Percentiles rank a stretch among this genome's conserved stretches.
These are phyloP conservation scores for Tridacna gigas DNA, from an alignment of 2,888 invertebrate genomes.

Conservation along the genomic window DNA sequence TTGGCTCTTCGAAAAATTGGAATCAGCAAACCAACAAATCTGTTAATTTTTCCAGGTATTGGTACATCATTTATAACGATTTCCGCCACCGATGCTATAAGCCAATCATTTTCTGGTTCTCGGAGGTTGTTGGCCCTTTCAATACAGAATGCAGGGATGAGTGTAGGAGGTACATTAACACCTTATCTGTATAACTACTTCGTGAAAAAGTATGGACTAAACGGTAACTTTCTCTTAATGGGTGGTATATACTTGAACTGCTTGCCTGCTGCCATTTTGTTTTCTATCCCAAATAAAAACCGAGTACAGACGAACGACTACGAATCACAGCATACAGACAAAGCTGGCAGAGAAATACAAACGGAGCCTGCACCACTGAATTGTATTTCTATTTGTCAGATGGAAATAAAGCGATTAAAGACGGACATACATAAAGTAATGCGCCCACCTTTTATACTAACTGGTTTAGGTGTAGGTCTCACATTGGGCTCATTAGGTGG, in stretches of 20 bases:
- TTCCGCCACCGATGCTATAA: neutral
- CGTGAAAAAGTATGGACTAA: neutral
- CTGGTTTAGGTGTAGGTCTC: neutral
- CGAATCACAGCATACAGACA: no score
- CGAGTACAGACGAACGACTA: neutral
- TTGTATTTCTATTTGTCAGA: neutral
- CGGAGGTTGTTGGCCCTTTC: neutral
- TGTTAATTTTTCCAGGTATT: slow-evolving; percentile 12
- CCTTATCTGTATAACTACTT: neutral
- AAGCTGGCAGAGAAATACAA: no score
- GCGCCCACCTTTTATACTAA: neutral
- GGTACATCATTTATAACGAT: neutral
- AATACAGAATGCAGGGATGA: neutral
- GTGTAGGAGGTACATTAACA: neutral
- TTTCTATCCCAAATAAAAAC: neutral
- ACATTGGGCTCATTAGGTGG: neutral
- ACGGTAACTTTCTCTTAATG: neutral
- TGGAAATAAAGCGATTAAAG: neutral
- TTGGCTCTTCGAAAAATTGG: no score
- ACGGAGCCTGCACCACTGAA: no score
- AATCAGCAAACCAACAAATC: no score
- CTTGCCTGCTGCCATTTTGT: neutral
- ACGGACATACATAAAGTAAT: neutral
- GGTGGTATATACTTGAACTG: slow-evolving; percentile 11
- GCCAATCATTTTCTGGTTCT: neutral